These are phyloP conservation scores for Polypedilum pembai DNA, from an alignment of 1,140 invertebrate genomes.

Conservation along the genomic window DNA sequence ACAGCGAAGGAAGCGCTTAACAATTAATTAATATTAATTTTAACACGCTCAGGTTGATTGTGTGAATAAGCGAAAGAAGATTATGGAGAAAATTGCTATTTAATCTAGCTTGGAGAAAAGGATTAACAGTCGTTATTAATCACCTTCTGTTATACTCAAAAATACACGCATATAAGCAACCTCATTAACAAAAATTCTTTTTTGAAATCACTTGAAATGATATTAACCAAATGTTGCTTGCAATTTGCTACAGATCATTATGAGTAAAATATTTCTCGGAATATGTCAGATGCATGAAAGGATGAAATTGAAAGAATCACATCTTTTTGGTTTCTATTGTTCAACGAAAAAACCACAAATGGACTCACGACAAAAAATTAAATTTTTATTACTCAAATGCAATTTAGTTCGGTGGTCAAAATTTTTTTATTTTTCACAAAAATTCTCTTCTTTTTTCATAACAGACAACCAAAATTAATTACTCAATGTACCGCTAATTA, in stretches of 20 bases:
- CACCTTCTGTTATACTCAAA: neutral
- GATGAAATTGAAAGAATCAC: neutral
- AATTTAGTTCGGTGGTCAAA: neutral
- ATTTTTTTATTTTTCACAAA: neutral
- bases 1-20: conserved; percentile 3
- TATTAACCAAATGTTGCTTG: neutral
- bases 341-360: neutral
- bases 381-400: neutral
- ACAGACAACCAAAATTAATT: neutral
- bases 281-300: neutral
- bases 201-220: neutral
- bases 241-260: conserved; percentile 7
- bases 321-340: neutral
- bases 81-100: conserved; percentile 2
- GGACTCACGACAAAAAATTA: neutral
- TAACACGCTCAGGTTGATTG: conserved; percentile 14
- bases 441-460: too few species aligned
- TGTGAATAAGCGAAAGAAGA: neutral
- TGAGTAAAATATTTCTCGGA: neutral
- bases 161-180: neutral
- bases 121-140: conserved; percentile 17
- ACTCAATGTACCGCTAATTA: conserved; percentile 24
- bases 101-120: conserved; percentile 13
- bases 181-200: neutral
- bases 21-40: conserved; percentile 20